These are phyloP conservation scores for Sinella curviseta DNA, from an alignment of 1,140 invertebrate genomes.

Conservation along the genomic window DNA sequence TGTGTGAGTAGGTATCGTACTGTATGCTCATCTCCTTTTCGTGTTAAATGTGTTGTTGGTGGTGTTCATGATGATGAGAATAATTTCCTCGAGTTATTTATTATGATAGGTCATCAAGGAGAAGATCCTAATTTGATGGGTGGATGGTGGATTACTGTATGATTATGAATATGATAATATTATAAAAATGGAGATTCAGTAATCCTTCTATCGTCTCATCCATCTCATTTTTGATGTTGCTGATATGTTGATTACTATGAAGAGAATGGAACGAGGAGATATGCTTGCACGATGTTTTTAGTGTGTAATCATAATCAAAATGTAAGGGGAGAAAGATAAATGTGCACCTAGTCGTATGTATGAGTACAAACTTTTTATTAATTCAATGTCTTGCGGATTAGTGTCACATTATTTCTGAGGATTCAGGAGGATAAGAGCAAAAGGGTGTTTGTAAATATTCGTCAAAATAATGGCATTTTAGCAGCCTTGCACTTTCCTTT, in stretches of 20 bases:
- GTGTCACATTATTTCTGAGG: neutral
- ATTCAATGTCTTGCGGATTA: neutral
- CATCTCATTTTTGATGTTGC: neutral
- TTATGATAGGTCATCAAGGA: slow-evolving; percentile 14
- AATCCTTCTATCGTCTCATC: neutral
- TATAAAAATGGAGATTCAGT: neutral
- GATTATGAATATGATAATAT: neutral
- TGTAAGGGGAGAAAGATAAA: neutral
- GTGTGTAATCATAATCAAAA: neutral
- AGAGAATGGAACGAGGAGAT: too few species aligned
- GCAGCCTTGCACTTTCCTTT: neutral
- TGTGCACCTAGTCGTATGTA: neutral
- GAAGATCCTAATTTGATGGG: neutral
- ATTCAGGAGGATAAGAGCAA: neutral
- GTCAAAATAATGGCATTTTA: neutral
- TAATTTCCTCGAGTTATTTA: neutral
- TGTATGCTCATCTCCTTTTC: too few species aligned
- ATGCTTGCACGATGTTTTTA: neutral
- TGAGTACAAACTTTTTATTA: neutral
- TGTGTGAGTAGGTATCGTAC: too few species aligned
- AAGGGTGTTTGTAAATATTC: neutral
- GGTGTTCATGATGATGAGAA: neutral
- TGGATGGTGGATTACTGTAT: neutral
- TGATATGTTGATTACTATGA: slow-evolving; percentile 2
- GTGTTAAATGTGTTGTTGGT: neutral